Evolutionary conservation across 2,113 vertebrate genomes (phyloP), one percentile per base, ranked within the genome.

Genomic region (Solenodon paradoxus): DNA sequence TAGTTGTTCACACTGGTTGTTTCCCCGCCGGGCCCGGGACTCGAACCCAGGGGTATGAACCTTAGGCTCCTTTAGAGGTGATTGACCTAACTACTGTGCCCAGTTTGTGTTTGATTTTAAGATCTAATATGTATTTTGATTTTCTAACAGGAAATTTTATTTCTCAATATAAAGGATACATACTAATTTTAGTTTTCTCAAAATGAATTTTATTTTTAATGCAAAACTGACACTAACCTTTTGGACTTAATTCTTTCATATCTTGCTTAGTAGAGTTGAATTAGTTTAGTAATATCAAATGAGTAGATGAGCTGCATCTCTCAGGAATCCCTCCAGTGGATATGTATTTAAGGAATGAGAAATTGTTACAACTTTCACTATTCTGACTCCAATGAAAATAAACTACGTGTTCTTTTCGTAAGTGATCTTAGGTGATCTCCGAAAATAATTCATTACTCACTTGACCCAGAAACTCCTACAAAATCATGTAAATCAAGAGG

Each of bases 31-130:
- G n/a, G n/a, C n/a, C n/a, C n/a, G n/a, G n/a, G n/a, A n/a, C n/a
- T n/a, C n/a, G n/a, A n/a, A n/a, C n/a, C n/a, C n/a, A n/a, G n/a
- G n/a, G n/a, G n/a, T n/a, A n/a, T n/a, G n/a, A n/a, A n/a, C n/a
- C n/a, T n/a, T n/a, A n/a, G n/a, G n/a, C n/a, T n/a, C n/a, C n/a
- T n/a, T n/a, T n/a, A n/a, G n/a, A n/a, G n/a, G n/a, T n/a, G n/a
- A n/a, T n/a, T n/a, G n/a, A n/a, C n/a, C n/a, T n/a, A n/a, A n/a
- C n/a, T n/a, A n/a, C n/a, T n/a, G n/a, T n/a, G n/a, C n/a, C n/a
- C n/a, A n/a, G n/a, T n/a, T n/a, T n/a, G n/a, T n/a, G n/a, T n/a
- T 59, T 7, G 42, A 75, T 94, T 92, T 92, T 40, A 94, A 84
- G 30, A 88, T 69, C 20, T 35, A 79, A 4, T 59, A 17, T 83